These are phyloP conservation scores for Eupithecia abbreviata DNA, from an alignment of 2,888 invertebrate genomes.

Conservation along the genomic window DNA sequence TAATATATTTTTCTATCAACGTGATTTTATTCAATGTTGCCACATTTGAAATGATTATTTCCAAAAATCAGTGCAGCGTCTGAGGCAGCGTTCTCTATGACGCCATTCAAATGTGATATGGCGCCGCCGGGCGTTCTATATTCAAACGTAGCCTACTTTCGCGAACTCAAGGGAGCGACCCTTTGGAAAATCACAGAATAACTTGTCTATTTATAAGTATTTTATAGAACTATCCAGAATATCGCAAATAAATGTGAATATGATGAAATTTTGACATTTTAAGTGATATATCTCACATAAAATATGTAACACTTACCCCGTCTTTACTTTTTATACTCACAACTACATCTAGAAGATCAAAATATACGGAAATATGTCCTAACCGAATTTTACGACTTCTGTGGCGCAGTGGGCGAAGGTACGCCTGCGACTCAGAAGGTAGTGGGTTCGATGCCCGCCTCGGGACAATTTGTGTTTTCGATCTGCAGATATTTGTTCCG, in stretches of 20 bases:
- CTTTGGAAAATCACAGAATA: conserved; percentile 28
- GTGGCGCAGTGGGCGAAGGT: no score
- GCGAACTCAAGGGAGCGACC: conserved; percentile 30
- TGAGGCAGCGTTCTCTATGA: not conserved
- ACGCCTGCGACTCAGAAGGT: no score
- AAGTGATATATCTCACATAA: no score
- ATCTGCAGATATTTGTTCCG: no score
- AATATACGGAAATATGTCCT: no score
- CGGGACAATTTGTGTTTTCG: no score
- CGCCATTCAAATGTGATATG: conserved; percentile 18
- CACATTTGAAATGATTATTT: not conserved
- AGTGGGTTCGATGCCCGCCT: no score
- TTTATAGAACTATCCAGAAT: not conserved
- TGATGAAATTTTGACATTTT: not conserved
- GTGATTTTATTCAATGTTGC: not conserved
- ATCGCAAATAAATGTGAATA: not conserved
- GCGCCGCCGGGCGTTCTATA: conserved; percentile 23
- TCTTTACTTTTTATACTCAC: no score
- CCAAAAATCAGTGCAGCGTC: not conserved
- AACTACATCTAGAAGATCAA: no score
- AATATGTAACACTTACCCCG: no score
- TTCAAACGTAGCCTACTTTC: conserved; percentile 35
- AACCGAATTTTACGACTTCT: no score
- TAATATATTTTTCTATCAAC: no score
- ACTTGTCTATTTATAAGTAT: not conserved